These are phyloP conservation scores for Hippoglossus hippoglossus DNA, from an alignment of 2,797 vertebrate genomes.

Conservation along the genomic window DNA sequence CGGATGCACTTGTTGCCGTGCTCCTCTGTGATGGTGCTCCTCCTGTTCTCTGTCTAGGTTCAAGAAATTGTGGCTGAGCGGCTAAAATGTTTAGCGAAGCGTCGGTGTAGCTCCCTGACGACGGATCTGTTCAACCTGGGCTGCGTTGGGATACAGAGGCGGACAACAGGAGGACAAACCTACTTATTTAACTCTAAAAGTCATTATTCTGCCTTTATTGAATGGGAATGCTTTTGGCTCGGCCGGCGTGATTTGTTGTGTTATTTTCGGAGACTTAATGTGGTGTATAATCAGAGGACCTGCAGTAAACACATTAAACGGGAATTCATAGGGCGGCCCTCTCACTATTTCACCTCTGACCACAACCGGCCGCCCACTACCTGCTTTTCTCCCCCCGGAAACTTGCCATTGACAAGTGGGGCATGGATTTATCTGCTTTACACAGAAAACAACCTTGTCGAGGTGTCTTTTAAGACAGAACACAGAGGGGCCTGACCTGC, in stretches of 20 bases:
- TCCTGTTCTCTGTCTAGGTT: not conserved
- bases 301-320: conserved; percentile 72
- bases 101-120: not conserved
- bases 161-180: conserved; percentile 35
- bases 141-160: conserved; percentile 36
- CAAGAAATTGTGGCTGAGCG: not conserved
- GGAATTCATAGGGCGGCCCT: conserved; percentile 44
- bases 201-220: conserved; percentile 73
- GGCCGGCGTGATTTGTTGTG: conserved; percentile 74
- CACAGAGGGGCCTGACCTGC: conserved; percentile 56
- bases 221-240: conserved; percentile 70
- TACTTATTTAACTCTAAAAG: conserved; percentile 61
- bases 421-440: conserved; percentile 68
- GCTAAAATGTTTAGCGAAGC: not conserved
- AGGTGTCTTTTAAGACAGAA: conserved; percentile 64
- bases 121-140: conserved; percentile 11
- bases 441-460: conserved; percentile 58
- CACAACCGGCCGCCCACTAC: conserved; percentile 33
- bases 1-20: conserved; percentile 26
- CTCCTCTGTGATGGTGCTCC: conserved; percentile 11
- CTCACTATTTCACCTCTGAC: conserved; percentile 56
- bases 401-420: conserved; percentile 48
- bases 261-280: conserved; percentile 78
- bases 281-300: conserved; percentile 77
- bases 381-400: conserved; percentile 44